phyloP scores from a whole-genome alignment of 2,113 vertebrate species.

The Hypanus sabinus region DNA sequence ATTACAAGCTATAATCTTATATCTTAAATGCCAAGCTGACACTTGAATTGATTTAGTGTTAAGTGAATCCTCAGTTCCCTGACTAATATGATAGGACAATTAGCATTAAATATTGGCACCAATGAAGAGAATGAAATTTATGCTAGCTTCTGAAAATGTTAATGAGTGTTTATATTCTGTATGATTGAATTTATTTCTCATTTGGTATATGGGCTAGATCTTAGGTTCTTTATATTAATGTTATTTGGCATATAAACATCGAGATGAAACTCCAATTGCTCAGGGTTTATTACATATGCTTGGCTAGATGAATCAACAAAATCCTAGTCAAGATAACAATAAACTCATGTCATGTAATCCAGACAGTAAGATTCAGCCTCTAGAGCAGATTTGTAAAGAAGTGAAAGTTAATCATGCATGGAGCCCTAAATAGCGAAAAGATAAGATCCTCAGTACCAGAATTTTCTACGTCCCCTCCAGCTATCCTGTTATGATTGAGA shows the following conservation, averaged over 20 bases:
- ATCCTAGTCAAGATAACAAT: not conserved
- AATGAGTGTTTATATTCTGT: not conserved
- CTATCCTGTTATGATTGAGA: not conserved
- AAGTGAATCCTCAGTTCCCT: not conserved
- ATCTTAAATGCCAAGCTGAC: not conserved
- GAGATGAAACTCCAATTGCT: not conserved
- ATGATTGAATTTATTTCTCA: not conserved
- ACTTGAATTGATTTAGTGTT: not conserved
- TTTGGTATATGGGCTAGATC: too few relatives aligned
- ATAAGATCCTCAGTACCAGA: not conserved
- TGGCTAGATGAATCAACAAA: not conserved
- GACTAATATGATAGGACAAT: not conserved
- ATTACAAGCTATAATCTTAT: not conserved
- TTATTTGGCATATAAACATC: too few relatives aligned
- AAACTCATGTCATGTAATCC: not conserved
- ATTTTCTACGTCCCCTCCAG: not conserved
- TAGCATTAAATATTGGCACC: not conserved
- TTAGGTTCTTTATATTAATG: too few relatives aligned
- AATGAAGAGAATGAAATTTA: not conserved
- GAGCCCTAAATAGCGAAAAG: not conserved
- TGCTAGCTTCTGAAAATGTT: not conserved
- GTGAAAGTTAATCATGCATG: not conserved
- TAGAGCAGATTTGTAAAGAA: not conserved
- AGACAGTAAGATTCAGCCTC: not conserved
- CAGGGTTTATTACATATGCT: not conserved